A percentile compares a stretch with the other conserved stretches of the same genome.
phyloP scores from a whole-genome alignment of 2,113 vertebrate species.

The Apteryx owenii region DNA sequence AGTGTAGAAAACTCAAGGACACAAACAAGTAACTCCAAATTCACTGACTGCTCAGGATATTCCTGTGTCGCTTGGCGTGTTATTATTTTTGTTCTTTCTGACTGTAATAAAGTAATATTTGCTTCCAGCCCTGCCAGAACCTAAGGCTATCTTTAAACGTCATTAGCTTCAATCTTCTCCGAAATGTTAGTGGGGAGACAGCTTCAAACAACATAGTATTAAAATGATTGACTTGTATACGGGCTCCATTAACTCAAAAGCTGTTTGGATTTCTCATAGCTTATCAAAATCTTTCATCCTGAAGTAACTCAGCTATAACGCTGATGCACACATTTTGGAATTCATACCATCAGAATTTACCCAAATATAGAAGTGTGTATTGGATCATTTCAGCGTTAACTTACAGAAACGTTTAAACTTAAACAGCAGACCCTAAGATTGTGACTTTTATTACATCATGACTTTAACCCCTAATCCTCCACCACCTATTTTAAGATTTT shows the following conservation, averaged over 20 bases:
- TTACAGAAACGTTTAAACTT: slow-evolving; percentile 27
- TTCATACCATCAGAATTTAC: not conserved
- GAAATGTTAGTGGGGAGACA: not conserved
- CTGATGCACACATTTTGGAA: slow-evolving; percentile 22
- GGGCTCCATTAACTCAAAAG: not conserved
- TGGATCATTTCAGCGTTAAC: not conserved
- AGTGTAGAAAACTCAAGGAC: not conserved
- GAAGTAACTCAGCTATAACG: not conserved
- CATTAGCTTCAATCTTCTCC: not conserved
- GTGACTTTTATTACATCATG: not conserved
- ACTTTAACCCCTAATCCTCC: not conserved
- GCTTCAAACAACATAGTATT: not conserved
- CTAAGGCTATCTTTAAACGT: not conserved
- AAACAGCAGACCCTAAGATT: not conserved
- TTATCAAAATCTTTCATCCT: slow-evolving; percentile 21
- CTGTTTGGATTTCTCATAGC: not conserved
- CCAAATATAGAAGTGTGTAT: slow-evolving; percentile 8
- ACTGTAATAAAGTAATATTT: slow-evolving; percentile 7
- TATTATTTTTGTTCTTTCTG: not conserved
- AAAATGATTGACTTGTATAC: not conserved
- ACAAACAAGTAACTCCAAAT: not conserved
- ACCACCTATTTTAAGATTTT: slow-evolving; percentile 8
- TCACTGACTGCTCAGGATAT: not conserved
- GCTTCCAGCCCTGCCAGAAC: not conserved
- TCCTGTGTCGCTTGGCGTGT: not conserved